These are phyloP conservation scores for Gila orcuttii DNA, from an alignment of 2,113 vertebrate genomes.

Conservation along the genomic window DNA sequence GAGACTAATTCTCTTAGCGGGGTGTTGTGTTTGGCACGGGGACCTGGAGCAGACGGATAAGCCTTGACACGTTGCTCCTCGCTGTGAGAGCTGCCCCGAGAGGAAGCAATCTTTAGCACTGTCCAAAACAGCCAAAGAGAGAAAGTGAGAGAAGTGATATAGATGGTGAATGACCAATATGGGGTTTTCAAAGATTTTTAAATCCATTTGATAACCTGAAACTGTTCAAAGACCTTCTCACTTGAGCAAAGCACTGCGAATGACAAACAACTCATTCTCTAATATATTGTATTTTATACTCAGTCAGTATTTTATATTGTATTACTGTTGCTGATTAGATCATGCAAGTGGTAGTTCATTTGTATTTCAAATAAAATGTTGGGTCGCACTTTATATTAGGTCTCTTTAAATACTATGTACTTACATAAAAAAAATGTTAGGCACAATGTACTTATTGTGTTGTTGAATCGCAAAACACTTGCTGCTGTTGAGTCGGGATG, in stretches of 20 bases:
- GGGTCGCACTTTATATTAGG: too few species aligned
- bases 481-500: too few species aligned
- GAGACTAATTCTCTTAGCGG: slow-evolving; percentile 51
- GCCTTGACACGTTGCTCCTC: slow-evolving; percentile 29
- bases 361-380: neutral
- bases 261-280: neutral
- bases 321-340: neutral
- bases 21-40: slow-evolving; percentile 51
- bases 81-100: neutral
- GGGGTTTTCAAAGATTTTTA: neutral
- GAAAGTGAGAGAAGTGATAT: slow-evolving; percentile 5
- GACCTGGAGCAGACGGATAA: slow-evolving; percentile 47
- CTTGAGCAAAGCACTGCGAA: neutral
- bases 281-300: neutral
- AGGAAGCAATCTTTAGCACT: slow-evolving; percentile 15
- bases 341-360: neutral
- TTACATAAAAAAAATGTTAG: too few species aligned
- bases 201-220: neutral
- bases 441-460: too few species aligned
- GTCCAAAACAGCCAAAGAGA: slow-evolving; percentile 2
- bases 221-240: neutral
- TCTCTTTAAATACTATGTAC: too few species aligned
- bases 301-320: neutral
- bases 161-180: neutral
- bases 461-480: too few species aligned